These are phyloP conservation scores for Pangasius krempfi DNA, from an alignment of 2,797 vertebrate genomes.

Conservation along the genomic window DNA sequence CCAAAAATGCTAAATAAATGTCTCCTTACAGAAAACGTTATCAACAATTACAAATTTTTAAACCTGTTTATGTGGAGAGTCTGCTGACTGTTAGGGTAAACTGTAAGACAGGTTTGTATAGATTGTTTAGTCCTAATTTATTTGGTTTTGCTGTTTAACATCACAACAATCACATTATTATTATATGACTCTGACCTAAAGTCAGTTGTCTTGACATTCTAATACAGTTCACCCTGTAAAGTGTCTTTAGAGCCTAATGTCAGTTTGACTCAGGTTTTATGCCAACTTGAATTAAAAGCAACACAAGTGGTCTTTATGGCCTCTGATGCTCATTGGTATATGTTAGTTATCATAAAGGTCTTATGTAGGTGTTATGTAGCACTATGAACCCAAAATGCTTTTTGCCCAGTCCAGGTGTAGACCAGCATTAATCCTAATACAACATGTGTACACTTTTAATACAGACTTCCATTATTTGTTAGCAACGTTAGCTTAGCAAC, in stretches of 20 bases:
- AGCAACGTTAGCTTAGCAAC: neutral
- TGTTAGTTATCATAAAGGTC: neutral
- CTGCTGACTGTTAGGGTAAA: too few species aligned
- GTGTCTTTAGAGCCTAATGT: neutral
- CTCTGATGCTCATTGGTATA: neutral
- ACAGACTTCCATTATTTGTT: neutral
- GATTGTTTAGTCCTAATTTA: too few species aligned
- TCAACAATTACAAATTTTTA: too few species aligned
- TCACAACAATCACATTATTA: neutral
- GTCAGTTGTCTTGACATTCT: neutral
- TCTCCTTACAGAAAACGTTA: too few species aligned
- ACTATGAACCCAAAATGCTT: neutral
- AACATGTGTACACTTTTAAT: neutral
- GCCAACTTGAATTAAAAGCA: neutral
- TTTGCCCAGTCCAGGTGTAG: neutral
- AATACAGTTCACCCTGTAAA: neutral
- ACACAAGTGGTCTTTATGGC: neutral
- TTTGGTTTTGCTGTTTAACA: too few species aligned
- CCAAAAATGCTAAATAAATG: neutral
- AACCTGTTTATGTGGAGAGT: too few species aligned
- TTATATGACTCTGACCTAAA: neutral
- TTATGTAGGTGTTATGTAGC: neutral
- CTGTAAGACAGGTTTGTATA: too few species aligned
- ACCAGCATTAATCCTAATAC: neutral
- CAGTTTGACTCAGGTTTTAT: neutral